These are phyloP conservation scores for Habrosyne pyritoides DNA, from an alignment of 2,888 invertebrate species.

Conservation along the genomic window DNA sequence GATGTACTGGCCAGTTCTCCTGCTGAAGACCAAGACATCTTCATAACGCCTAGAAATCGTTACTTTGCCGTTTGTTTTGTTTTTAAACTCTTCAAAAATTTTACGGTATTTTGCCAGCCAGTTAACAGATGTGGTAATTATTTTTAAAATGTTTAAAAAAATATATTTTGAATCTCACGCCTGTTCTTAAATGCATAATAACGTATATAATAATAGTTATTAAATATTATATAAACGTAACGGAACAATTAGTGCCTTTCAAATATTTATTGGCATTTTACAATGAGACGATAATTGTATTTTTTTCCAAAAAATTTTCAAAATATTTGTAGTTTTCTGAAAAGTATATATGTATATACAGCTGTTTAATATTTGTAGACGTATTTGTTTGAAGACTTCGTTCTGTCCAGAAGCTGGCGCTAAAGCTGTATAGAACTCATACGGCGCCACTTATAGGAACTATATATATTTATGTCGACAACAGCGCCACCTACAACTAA, in stretches of 20 bases:
- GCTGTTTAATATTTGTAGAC: no score
- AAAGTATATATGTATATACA: no score
- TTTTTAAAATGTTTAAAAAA: constrained; percentile 8
- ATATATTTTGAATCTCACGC: no score
- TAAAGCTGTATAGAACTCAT: no score
- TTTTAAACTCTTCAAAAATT: constrained; percentile 6
- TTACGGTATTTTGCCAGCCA: not conserved
- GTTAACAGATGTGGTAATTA: no score
- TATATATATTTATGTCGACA: not conserved
- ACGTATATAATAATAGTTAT: not conserved
- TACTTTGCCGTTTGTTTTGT: constrained; percentile 20
- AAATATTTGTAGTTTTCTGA: not conserved
- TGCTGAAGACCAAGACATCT: constrained; percentile 85
- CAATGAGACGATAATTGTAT: not conserved
- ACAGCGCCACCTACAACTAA: no score
- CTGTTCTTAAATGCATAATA: not conserved
- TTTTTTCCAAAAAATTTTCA: not conserved
- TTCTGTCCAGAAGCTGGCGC: no score
- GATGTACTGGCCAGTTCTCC: constrained; percentile 91
- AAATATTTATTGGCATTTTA: not conserved
- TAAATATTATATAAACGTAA: not conserved
- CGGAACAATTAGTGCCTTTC: not conserved
- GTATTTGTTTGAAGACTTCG: no score
- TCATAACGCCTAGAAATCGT: constrained; percentile 60
- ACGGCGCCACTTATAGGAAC: no score